phyloP scores from a whole-genome alignment of 2,797 vertebrate species.

The Fistularia commersonii region DNA sequence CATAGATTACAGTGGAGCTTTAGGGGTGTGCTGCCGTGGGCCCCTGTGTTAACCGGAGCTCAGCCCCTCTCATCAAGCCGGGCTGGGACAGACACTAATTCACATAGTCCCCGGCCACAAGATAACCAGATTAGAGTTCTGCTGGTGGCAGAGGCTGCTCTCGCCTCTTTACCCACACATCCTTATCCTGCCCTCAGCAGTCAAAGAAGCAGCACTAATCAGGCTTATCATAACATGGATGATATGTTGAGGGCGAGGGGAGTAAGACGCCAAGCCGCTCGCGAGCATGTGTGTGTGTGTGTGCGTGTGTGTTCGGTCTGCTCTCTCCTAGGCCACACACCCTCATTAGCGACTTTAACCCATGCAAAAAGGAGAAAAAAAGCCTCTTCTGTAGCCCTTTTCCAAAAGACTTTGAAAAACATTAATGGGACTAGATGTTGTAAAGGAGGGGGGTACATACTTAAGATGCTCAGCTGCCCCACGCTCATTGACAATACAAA shows the following conservation, averaged over 20 bases:
- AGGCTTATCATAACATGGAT: conserved; percentile 76
- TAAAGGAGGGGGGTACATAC: neutral
- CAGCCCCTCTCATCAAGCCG: conserved; percentile 55
- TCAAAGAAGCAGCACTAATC: conserved; percentile 75
- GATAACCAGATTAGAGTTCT: conserved; percentile 78
- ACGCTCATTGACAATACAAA: too few species aligned
- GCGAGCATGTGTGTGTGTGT: conserved; percentile 28
- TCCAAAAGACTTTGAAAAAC: conserved; percentile 60
- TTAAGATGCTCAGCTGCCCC: too few species aligned
- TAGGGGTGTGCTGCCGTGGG: conserved; percentile 72
- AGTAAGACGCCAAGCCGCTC: conserved; percentile 41
- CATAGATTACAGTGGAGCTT: conserved; percentile 80
- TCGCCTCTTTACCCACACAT: conserved; percentile 68
- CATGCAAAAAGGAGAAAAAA: conserved; percentile 33
- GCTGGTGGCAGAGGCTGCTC: conserved; percentile 65
- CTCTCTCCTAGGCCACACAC: conserved; percentile 56
- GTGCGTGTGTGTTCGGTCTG: conserved; percentile 28
- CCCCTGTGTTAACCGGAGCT: conserved; percentile 61
- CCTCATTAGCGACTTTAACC: conserved; percentile 68
- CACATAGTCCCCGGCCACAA: conserved; percentile 57
- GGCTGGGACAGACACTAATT: conserved; percentile 53
- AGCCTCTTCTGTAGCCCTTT: conserved; percentile 44
- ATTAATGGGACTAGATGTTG: conserved; percentile 62
- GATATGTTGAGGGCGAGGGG: conserved; percentile 58
- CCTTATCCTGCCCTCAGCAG: conserved; percentile 71